Conservation (phyloP, 37 sponge, comb jelly and placozoan genomes). For the Diacarnus erythraeanus region DNA sequence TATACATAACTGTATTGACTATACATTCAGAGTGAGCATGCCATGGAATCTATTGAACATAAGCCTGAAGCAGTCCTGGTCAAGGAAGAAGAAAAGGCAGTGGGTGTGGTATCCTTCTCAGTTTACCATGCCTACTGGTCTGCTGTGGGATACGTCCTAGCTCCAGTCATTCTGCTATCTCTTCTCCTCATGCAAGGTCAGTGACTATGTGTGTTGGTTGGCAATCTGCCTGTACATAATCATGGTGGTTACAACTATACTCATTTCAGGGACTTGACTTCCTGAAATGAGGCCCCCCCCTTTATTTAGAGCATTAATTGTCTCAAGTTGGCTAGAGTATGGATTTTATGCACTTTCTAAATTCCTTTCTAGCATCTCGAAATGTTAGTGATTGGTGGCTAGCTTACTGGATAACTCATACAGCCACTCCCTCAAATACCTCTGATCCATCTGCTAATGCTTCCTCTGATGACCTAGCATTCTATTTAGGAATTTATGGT, state of each 20-base stretch:
- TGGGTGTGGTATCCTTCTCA: conserved; percentile 72
- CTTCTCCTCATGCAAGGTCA: conserved; percentile 93
- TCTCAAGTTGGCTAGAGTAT: neutral
- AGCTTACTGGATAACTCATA: conserved; percentile 80
- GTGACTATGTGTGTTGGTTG: neutral
- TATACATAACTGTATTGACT: neutral
- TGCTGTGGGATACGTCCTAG: conserved; percentile 82
- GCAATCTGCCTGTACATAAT: neutral
- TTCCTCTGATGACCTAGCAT: conserved; percentile 40
- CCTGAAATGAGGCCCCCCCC: neutral
- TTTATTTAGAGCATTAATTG: neutral
- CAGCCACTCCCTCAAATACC: neutral
- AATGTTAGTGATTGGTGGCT: conserved; percentile 89
- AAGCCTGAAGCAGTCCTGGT: conserved; percentile 54
- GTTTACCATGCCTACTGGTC: conserved; percentile 92
- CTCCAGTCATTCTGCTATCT: conserved; percentile 66
- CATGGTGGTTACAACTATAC: neutral
- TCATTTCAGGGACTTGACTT: neutral
- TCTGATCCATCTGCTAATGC: neutral
- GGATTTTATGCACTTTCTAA: neutral
- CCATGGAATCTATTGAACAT: neutral
- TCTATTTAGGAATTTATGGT: conserved; percentile 89
- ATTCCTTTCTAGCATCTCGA: conserved; percentile 74
- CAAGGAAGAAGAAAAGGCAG: conserved; percentile 88
- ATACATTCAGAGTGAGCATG: neutral